Evolutionary conservation across 1,140 invertebrate genomes (phyloP), one percentile per base, ranked within the genome.

Genomic region (Drosophila saltans): DNA sequence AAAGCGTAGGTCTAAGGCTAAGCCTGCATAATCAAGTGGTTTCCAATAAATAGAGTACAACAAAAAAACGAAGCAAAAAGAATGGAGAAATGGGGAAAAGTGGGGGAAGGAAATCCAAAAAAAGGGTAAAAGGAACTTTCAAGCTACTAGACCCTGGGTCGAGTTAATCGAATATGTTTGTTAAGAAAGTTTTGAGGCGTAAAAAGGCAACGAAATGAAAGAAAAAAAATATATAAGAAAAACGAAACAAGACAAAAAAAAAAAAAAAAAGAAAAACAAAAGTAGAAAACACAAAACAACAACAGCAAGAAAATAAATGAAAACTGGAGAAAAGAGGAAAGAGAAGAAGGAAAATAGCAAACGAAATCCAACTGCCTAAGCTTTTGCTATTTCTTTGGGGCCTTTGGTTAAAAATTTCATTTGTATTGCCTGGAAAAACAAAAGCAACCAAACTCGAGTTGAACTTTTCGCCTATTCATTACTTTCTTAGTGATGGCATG

Each of bases 21-120:
- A 90, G 78, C 85, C 85, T 90, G 85, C 85, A 90, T 90, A 90
- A 90, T 90, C 85, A 90, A 90, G 85, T 85, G 85, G 86, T 90
- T 85, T 90, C 81, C 85, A 79, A 90, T 90, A 90, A 90, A 90
- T 90, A 90, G 86, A 80, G 77, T 85, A 80, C 63, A 62, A 48
- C 72, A 78, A 78, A 67, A 40, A 70, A 66, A 57, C 67, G 55
- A 66, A 61, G 45, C 64, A 65, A 75, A 59, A 30, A 33, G 24
- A 55, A 39, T 24, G 28, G 40, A 1, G 3, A 7, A 36, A 36
- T 6, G 33, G 6, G 33, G 33, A 30, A 30, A 30, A 30, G 28
- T 16, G 16, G 16, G 16, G 16, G 16, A 16, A 2, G 28, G 33
- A 36, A 36, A 36, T 4, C 33, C 33, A 61, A 28, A 39, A 36